A percentile compares a stretch with the other conserved stretches of the same genome.
Evolutionary conservation across 2,888 invertebrate species (phyloP).

Genomic region (Mythimna vitellina): DNA sequence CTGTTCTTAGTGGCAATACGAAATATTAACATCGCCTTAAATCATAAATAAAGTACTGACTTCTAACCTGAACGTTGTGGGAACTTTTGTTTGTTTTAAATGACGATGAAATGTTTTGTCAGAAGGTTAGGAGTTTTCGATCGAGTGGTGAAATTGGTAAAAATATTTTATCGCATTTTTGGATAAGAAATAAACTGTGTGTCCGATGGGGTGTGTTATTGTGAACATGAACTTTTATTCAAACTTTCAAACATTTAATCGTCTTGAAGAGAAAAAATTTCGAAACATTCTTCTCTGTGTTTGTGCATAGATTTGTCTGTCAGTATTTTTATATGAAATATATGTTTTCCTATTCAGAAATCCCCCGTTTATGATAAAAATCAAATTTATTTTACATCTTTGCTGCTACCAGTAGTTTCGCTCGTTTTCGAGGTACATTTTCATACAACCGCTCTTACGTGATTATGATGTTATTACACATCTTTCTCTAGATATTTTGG

Average conservation of each 20-base stretch:
- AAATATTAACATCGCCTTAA: constrained; percentile 59
- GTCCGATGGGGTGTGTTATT: not conserved
- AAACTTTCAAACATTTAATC: not conserved
- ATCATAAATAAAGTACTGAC: constrained; percentile 54
- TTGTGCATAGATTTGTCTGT: too few relatives aligned
- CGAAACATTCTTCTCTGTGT: too few relatives aligned
- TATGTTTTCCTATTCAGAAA: too few relatives aligned
- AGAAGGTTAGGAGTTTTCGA: constrained; percentile 14
- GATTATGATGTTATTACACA: too few relatives aligned
- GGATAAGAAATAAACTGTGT: not conserved
- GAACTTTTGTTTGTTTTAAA: constrained; percentile 16
- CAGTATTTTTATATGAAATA: too few relatives aligned
- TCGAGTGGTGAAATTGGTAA: not conserved
- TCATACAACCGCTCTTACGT: too few relatives aligned
- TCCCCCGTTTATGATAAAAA: too few relatives aligned
- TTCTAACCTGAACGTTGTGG: constrained; percentile 31
- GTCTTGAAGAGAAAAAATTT: not conserved
- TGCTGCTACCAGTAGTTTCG: too few relatives aligned
- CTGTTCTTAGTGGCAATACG: constrained; percentile 64
- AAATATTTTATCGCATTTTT: not conserved
- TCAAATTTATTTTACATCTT: too few relatives aligned
- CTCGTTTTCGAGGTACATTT: too few relatives aligned
- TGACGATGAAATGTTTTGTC: not conserved
- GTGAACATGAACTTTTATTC: not conserved
- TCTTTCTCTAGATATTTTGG: too few relatives aligned